Percentiles rank a stretch among this genome's conserved stretches.
Evolutionary conservation across 2,113 vertebrate species (phyloP).

Genomic region (Pimephales promelas): DNA sequence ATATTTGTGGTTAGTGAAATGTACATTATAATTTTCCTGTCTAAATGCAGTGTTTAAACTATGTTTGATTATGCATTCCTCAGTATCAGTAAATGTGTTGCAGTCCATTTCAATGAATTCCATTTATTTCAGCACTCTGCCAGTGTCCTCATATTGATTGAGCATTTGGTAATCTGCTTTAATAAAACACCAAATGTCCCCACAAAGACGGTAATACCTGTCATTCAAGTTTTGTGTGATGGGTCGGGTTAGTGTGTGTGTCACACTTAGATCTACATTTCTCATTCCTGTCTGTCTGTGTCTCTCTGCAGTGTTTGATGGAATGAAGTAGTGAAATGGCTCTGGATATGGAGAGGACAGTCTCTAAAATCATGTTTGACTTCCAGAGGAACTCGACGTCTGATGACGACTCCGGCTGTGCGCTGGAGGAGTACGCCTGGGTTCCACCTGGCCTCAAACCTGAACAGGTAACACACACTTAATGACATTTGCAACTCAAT

Average conservation of each 20-base stretch:
- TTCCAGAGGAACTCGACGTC: slow-evolving; percentile 98
- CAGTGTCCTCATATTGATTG: neutral
- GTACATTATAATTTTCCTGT: neutral
- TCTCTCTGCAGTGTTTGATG: slow-evolving; percentile 79
- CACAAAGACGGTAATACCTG: too few species aligned
- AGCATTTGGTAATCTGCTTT: neutral
- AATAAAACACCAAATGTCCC: too few species aligned
- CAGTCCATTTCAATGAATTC: neutral
- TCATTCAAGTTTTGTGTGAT: too few species aligned
- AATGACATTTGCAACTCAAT: neutral
- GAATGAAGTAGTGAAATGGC: slow-evolving; percentile 95
- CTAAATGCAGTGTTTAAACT: neutral
- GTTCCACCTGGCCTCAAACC: slow-evolving; percentile 94
- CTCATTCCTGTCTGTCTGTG: slow-evolving; percentile 20
- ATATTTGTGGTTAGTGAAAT: neutral
- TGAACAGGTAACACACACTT: slow-evolving; percentile 79
- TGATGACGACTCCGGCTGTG: slow-evolving; percentile 95
- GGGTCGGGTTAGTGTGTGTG: too few species aligned
- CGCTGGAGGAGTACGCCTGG: slow-evolving; percentile 95
- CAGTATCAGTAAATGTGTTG: neutral
- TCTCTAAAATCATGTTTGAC: slow-evolving; percentile 98
- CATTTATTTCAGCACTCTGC: neutral
- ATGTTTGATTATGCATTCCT: neutral
- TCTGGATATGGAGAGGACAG: slow-evolving; percentile 98
- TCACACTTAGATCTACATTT: neutral